A percentile compares a stretch with the other conserved stretches of the same genome.
Conservation (phyloP, 2,888 invertebrate species). For the Calameuta pallipes region DNA sequence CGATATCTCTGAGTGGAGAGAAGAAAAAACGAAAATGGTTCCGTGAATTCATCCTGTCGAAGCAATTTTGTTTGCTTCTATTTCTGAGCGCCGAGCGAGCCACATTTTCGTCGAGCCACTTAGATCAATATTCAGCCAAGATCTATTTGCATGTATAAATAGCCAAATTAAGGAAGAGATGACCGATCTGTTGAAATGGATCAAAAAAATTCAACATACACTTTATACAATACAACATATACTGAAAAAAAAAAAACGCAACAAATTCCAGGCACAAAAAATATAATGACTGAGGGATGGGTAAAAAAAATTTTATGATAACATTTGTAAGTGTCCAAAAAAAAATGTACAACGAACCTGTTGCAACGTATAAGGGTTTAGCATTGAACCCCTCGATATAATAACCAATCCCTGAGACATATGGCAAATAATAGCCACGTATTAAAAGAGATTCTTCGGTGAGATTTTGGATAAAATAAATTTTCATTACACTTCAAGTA, state of each 20-base stretch:
- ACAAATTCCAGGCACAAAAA: background rate
- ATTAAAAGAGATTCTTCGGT: conserved; percentile 4
- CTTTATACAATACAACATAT: too few relatives aligned
- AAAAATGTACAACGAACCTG: background rate
- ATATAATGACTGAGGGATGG: background rate
- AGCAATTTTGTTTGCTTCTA: background rate
- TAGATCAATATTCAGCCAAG: background rate
- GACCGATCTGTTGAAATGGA: background rate
- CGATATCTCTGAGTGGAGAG: conserved; percentile 14
- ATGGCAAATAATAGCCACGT: background rate
- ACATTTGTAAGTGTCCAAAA: background rate
- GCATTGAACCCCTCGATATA: background rate
- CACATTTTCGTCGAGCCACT: background rate
- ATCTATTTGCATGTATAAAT: background rate
- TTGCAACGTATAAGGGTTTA: background rate
- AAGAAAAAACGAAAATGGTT: background rate
- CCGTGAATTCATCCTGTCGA: conserved; percentile 2
- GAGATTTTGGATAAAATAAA: conserved; percentile 17
- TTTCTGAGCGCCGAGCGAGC: background rate
- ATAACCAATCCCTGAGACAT: background rate
- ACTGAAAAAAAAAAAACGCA: background rate
- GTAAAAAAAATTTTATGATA: background rate
- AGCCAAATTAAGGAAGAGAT: background rate
- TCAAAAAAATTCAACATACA: background rate
- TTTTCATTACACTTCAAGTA: conserved; percentile 18